These are phyloP conservation scores for Threskiornis aethiopicus DNA, from an alignment of 2,797 vertebrate genomes.

Conservation along the genomic window DNA sequence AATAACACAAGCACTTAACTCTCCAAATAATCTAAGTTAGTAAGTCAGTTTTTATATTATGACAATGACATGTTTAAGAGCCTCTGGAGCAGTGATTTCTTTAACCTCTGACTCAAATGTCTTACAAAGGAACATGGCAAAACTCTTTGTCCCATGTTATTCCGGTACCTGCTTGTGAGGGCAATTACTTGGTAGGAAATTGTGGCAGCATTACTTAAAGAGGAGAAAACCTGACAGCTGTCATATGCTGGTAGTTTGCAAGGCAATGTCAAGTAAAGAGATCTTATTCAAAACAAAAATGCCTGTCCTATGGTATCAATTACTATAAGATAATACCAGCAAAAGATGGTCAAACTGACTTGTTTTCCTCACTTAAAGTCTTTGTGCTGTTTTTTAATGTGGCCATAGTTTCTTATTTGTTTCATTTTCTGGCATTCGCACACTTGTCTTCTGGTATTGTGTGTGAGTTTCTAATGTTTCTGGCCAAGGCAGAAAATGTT, in stretches of 20 bases:
- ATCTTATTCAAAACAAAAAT: background rate
- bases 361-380: background rate
- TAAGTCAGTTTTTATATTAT: slow-evolving; percentile 76
- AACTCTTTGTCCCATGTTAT: slow-evolving; percentile 41
- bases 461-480: background rate
- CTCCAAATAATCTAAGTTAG: slow-evolving; percentile 81
- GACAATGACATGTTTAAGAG: slow-evolving; percentile 72
- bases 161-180: slow-evolving; percentile 45
- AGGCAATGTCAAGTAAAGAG: background rate
- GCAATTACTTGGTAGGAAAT: slow-evolving; percentile 49
- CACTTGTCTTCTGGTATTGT: background rate
- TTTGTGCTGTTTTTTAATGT: background rate
- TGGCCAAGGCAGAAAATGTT: background rate
- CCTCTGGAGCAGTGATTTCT: slow-evolving; percentile 69
- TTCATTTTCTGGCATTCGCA: background rate
- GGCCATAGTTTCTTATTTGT: background rate
- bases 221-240: slow-evolving; percentile 1
- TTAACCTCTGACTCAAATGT: slow-evolving; percentile 75
- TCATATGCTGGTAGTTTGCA: background rate
- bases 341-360: background rate
- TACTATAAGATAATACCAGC: background rate
- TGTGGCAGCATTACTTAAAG: background rate
- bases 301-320: background rate
- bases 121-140: slow-evolving; percentile 50
- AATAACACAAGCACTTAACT: slow-evolving; percentile 83